Evolutionary conservation across 2,888 invertebrate genomes (phyloP).

Genomic region (Desoria tigrina): DNA sequence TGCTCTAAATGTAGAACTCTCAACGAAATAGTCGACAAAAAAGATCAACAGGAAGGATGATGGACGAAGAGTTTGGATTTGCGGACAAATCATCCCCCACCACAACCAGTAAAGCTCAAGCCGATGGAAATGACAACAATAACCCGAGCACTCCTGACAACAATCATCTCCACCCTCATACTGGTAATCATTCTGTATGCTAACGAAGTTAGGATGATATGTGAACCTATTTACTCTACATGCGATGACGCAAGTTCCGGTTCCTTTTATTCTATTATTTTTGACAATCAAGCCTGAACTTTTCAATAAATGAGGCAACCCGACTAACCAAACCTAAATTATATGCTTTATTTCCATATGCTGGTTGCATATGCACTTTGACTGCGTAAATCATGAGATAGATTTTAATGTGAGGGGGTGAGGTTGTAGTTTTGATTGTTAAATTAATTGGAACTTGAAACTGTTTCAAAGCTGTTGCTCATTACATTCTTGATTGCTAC

Average conservation of each 20-base stretch:
- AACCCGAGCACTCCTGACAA: constrained; percentile 1
- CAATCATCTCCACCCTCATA: constrained; percentile 8
- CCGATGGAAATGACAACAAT: not conserved
- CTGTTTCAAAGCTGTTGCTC: too few species aligned
- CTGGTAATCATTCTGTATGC: not conserved
- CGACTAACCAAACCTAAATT: not conserved
- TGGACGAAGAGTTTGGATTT: constrained; percentile 4
- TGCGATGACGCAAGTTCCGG: constrained; percentile 7
- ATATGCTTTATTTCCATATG: too few species aligned
- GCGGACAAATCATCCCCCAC: constrained; percentile 6
- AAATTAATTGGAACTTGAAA: too few species aligned
- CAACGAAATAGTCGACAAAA: too few species aligned
- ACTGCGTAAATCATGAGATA: too few species aligned
- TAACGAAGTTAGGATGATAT: too few species aligned
- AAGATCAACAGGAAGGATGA: not conserved
- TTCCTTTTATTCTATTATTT: constrained; percentile 11
- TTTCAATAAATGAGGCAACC: constrained; percentile 3
- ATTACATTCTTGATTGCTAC: too few species aligned
- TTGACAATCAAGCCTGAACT: constrained; percentile 12
- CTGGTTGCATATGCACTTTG: too few species aligned
- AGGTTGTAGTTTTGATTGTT: too few species aligned
- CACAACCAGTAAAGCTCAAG: not conserved
- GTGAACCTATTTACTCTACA: not conserved
- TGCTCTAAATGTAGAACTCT: too few species aligned
- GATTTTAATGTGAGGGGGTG: too few species aligned